Evolutionary conservation across 2,113 vertebrate genomes (phyloP).

Genomic region (Notechis scutatus): DNA sequence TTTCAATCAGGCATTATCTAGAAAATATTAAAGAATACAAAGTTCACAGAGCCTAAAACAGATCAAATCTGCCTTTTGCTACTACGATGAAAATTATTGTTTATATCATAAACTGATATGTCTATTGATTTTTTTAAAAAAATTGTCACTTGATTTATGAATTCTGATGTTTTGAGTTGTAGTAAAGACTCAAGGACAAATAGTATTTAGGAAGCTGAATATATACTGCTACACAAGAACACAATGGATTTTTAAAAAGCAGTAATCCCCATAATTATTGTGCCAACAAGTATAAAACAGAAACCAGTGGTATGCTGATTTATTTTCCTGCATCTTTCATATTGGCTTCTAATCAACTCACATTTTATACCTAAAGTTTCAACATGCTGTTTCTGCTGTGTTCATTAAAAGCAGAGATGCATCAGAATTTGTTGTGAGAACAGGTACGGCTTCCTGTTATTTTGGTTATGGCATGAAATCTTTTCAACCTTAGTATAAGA

Average conservation of each 20-base stretch:
- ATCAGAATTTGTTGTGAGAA: neutral
- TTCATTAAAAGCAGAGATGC: neutral
- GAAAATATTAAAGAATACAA: neutral
- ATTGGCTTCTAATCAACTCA: neutral
- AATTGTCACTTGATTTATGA: neutral
- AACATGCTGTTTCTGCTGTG: neutral
- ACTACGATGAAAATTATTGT: neutral
- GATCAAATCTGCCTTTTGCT: neutral
- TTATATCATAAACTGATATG: neutral
- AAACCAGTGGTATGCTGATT: neutral
- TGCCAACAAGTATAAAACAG: neutral
- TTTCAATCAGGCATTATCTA: too few species aligned
- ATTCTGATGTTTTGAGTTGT: neutral
- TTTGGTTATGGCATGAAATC: neutral
- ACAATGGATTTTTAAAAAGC: neutral
- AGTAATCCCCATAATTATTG: neutral
- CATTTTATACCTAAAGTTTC: neutral
- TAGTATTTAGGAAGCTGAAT: neutral
- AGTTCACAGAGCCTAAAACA: neutral
- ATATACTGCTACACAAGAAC: neutral
- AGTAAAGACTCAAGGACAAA: neutral
- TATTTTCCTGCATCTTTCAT: neutral
- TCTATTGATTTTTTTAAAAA: neutral
- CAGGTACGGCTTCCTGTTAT: neutral
- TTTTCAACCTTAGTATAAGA: neutral